Evolutionary conservation across 2,113 vertebrate species (phyloP).

Genomic region (Nesospiza acunhae): DNA sequence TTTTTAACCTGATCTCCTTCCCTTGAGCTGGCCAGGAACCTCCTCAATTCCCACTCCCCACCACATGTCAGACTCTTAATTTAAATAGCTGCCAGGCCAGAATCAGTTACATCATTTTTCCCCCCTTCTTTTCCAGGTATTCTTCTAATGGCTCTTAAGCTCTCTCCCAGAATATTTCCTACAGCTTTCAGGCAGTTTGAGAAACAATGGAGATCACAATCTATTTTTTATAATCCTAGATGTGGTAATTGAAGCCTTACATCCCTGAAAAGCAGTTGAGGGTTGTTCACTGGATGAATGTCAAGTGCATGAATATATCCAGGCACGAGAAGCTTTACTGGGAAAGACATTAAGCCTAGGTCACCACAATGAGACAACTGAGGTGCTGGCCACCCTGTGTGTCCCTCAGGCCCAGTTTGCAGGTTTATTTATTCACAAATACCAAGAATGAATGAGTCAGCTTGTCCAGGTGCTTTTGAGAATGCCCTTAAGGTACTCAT

Average conservation of each 20-base stretch:
- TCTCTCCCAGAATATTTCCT: not conserved
- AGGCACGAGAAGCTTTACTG: not conserved
- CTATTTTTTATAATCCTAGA: conserved; percentile 12
- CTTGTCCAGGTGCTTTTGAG: not conserved
- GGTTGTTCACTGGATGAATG: not conserved
- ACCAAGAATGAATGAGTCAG: not conserved
- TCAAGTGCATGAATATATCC: not conserved
- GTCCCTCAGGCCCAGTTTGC: not conserved
- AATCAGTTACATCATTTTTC: not conserved
- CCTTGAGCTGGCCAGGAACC: not conserved
- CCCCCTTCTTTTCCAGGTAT: conserved; percentile 31
- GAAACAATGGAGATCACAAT: not conserved
- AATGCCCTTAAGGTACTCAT: not conserved
- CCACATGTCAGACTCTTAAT: not conserved
- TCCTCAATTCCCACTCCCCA: not conserved
- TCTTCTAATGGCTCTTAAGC: not conserved
- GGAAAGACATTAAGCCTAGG: not conserved
- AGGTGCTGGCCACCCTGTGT: not conserved
- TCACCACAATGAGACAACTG: not conserved
- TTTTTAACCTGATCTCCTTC: not conserved
- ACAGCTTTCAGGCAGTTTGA: not conserved
- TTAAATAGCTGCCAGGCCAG: not conserved
- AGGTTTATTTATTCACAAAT: not conserved
- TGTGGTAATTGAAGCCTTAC: not conserved
- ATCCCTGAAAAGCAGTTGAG: not conserved